Conservation (phyloP, 2,797 vertebrate genomes). For the Brotula barbata region DNA sequence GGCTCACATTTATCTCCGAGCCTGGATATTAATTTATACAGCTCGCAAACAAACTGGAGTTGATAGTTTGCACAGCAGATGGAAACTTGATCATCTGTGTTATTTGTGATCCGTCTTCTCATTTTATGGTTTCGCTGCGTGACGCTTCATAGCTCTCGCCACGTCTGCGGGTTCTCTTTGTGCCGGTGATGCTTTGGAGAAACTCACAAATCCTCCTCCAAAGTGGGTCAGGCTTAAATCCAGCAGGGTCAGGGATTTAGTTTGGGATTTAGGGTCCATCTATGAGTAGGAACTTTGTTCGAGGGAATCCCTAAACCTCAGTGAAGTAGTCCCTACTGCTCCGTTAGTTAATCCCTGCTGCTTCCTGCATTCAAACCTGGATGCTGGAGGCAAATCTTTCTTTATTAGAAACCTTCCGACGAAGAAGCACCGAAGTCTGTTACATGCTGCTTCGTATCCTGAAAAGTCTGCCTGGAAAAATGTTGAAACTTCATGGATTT, state of each 20-base stretch:
- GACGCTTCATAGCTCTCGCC: not conserved
- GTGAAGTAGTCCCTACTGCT: not conserved
- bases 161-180: not conserved
- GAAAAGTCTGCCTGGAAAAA: too few species aligned
- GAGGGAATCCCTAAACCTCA: constrained; percentile 19
- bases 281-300: constrained; percentile 28
- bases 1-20: not conserved
- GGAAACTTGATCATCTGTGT: not conserved
- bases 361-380: constrained; percentile 17
- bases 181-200: not conserved
- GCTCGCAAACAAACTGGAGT: too few species aligned
- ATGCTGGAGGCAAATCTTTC: not conserved
- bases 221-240: constrained; percentile 21
- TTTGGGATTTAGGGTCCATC: constrained; percentile 35
- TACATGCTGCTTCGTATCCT: not conserved
- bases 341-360: constrained; percentile 32
- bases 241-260: constrained; percentile 36
- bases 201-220: constrained; percentile 10
- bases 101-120: not conserved
- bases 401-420: constrained; percentile 1
- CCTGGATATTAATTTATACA: not conserved
- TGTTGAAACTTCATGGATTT: too few species aligned
- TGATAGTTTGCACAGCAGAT: not conserved
- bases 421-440: constrained; percentile 6
- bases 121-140: not conserved